These are phyloP conservation scores for Operophtera brumata DNA, from an alignment of 2,888 invertebrate species.

Conservation along the genomic window DNA sequence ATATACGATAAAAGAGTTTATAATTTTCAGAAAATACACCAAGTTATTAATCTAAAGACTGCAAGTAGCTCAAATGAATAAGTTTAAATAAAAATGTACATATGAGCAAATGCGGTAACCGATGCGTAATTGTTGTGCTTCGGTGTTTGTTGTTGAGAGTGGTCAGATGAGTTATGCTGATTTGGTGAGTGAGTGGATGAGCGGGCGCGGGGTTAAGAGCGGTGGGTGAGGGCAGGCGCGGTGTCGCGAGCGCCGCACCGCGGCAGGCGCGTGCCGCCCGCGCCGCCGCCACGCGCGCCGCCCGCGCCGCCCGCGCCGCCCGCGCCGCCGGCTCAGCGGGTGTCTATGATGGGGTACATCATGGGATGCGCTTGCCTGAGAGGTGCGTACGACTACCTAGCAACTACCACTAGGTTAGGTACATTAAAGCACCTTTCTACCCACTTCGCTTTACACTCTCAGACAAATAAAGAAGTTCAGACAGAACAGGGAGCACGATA, in stretches of 20 bases:
- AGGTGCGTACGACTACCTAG: slow-evolving; percentile 79
- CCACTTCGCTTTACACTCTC: background rate
- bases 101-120: slow-evolving; percentile 11
- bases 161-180: slow-evolving; percentile 14
- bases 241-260: slow-evolving; percentile 66
- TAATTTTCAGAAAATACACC: slow-evolving; percentile 11
- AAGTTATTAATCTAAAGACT: slow-evolving; percentile 15
- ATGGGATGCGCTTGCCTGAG: slow-evolving; percentile 96
- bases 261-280: slow-evolving; percentile 74
- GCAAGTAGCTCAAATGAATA: slow-evolving; percentile 23
- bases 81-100: slow-evolving; percentile 17
- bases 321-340: slow-evolving; percentile 60
- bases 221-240: slow-evolving; percentile 59
- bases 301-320: too few relatives aligned
- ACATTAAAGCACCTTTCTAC: background rate
- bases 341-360: slow-evolving; percentile 94
- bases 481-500: too few relatives aligned
- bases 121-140: slow-evolving; percentile 2
- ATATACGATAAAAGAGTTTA: background rate
- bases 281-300: slow-evolving; percentile 59
- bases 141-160: slow-evolving; percentile 1
- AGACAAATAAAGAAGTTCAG: too few relatives aligned
- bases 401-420: background rate
- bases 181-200: slow-evolving; percentile 36
- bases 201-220: slow-evolving; percentile 56